phyloP scores from a whole-genome alignment of 1,140 invertebrate species.

The Tetraneura akinire region DNA sequence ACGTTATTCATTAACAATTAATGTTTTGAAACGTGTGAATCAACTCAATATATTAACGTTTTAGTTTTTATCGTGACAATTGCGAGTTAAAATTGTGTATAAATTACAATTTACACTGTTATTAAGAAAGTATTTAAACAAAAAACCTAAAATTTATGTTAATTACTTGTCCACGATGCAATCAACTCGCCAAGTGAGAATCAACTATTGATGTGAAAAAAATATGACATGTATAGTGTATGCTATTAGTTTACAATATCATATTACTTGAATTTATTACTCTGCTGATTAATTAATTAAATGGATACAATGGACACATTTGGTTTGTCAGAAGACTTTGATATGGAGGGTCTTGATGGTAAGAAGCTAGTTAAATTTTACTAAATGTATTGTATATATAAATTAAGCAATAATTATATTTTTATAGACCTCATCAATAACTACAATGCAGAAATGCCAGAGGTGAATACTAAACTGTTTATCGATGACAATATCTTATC shows the following conservation, averaged over 20 bases:
- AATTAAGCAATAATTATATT: no score
- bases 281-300: no score
- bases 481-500: constrained; percentile 23
- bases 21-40: not conserved
- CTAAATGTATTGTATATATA: no score
- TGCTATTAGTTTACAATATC: no score
- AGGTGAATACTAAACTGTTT: constrained; percentile 38
- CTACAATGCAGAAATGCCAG: constrained; percentile 31
- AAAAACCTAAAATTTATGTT: no score
- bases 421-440: constrained; percentile 31
- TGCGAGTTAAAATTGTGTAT: not conserved
- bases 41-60: not conserved
- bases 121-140: no score
- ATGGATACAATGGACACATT: not conserved
- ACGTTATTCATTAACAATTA: not conserved
- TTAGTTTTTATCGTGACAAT: not conserved
- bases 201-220: no score
- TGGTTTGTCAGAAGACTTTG: constrained; percentile 14
- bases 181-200: no score
- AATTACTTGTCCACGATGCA: no score
- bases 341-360: constrained; percentile 24
- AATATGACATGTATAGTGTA: no score
- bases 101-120: not conserved
- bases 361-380: not conserved
- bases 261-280: no score